Conservation (phyloP, 2,888 invertebrate genomes). For the Dynastes grantii region DNA sequence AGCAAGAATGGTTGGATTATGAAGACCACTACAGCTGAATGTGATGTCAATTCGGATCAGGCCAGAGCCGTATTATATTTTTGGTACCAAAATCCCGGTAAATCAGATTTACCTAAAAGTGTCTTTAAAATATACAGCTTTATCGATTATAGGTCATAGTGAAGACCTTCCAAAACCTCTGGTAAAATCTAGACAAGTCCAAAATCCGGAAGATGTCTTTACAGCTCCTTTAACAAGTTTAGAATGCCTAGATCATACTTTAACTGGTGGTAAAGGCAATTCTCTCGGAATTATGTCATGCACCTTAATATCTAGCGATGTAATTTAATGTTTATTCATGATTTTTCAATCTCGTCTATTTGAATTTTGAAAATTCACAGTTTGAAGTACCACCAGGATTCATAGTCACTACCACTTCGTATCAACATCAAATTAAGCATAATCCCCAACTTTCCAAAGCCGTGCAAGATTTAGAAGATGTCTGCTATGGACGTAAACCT, state of each 20-base stretch:
- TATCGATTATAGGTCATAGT: constrained; percentile 44
- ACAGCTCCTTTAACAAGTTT: constrained; percentile 69
- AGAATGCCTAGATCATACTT: constrained; percentile 72
- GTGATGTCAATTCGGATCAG: constrained; percentile 65
- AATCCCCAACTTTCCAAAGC: constrained; percentile 70
- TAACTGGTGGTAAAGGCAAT: constrained; percentile 87
- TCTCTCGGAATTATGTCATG: constrained; percentile 79
- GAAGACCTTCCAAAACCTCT: constrained; percentile 55
- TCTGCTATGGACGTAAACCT: constrained; percentile 72
- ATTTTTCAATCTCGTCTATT: neutral
- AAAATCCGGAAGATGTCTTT: constrained; percentile 55
- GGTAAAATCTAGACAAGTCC: constrained; percentile 51
- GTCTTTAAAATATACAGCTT: neutral
- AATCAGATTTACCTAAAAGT: neutral
- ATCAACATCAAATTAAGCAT: constrained; percentile 74
- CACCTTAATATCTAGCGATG: constrained; percentile 69
- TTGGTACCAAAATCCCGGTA: constrained; percentile 65
- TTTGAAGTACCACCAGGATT: constrained; percentile 81
- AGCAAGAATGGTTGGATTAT: constrained; percentile 59
- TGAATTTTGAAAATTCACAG: constrained; percentile 57
- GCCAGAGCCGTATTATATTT: constrained; percentile 68
- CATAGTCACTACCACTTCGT: constrained; percentile 78
- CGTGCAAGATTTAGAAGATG: constrained; percentile 72
- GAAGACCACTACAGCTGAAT: constrained; percentile 61
- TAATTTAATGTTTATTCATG: neutral